Evolutionary conservation across 2,888 invertebrate species (phyloP).

Genomic region (Agonopterix alstromeriana): DNA sequence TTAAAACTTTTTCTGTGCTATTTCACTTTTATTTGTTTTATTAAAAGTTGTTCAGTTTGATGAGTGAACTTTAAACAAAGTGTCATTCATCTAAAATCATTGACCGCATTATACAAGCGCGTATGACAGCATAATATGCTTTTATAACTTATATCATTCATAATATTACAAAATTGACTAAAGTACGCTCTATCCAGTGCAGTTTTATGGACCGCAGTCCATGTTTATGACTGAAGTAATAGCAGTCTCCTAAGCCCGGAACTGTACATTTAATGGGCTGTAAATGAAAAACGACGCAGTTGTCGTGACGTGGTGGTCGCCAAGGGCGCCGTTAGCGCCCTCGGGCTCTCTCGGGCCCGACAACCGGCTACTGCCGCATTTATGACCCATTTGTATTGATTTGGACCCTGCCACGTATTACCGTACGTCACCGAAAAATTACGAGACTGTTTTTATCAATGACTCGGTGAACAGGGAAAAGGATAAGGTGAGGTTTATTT

Average conservation of each 20-base stretch:
- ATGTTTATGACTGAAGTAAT: slow-evolving; percentile 48
- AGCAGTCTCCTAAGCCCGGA: slow-evolving; percentile 36
- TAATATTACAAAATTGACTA: too few relatives aligned
- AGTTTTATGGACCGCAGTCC: slow-evolving; percentile 26
- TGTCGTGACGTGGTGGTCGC: slow-evolving; percentile 27
- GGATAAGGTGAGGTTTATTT: too few relatives aligned
- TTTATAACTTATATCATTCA: too few relatives aligned
- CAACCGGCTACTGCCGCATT: slow-evolving; percentile 27
- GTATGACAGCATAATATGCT: too few relatives aligned
- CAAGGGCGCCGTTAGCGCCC: slow-evolving; percentile 22
- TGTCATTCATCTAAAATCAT: too few relatives aligned
- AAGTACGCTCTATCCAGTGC: neutral
- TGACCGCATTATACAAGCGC: too few relatives aligned
- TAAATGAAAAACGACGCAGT: slow-evolving; percentile 55
- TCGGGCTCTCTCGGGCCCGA: slow-evolving; percentile 7
- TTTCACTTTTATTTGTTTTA: too few relatives aligned
- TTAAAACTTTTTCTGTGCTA: too few relatives aligned
- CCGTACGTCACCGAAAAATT: neutral
- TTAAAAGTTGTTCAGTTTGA: too few relatives aligned
- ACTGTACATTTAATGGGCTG: slow-evolving; percentile 51
- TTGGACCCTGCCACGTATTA: slow-evolving; percentile 7
- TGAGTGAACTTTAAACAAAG: too few relatives aligned
- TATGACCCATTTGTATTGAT: slow-evolving; percentile 33
- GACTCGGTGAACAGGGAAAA: too few relatives aligned
- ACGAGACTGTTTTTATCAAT: neutral